Conservation (phyloP, 2,113 vertebrate species). For the Bagarius yarrelli region DNA sequence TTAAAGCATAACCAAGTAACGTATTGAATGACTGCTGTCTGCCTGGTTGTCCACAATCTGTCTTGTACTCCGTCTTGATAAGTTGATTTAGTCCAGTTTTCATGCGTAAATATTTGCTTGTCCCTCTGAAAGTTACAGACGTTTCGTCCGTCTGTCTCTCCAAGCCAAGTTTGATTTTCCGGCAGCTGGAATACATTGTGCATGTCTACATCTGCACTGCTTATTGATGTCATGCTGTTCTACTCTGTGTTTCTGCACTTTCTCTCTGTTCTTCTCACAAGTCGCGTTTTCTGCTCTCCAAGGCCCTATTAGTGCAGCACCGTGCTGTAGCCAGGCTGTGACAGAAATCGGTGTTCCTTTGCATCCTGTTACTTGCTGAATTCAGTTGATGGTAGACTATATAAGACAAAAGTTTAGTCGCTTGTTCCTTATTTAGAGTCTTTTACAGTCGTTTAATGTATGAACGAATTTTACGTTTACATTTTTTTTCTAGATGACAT, state of each 20-base stretch:
- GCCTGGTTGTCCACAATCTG: slow-evolving; percentile 36
- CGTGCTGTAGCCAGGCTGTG: slow-evolving; percentile 31
- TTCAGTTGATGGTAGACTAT: background rate
- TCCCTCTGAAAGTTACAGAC: slow-evolving; percentile 30
- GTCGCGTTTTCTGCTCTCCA: slow-evolving; percentile 36
- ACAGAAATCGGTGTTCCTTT: background rate
- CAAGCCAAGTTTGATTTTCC: slow-evolving; percentile 18
- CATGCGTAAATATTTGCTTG: slow-evolving; percentile 49
- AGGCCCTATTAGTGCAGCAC: slow-evolving; percentile 19
- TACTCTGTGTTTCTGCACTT: slow-evolving; percentile 32
- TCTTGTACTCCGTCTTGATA: slow-evolving; percentile 48
- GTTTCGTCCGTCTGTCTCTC: background rate
- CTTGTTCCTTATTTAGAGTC: background rate
- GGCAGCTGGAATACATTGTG: slow-evolving; percentile 37
- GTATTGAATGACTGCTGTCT: slow-evolving; percentile 43
- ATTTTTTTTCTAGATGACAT: too few relatives aligned
- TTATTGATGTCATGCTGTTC: slow-evolving; percentile 40
- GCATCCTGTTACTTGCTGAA: slow-evolving; percentile 6
- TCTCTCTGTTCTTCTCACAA: slow-evolving; percentile 30
- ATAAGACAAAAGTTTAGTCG: background rate
- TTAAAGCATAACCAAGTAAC: slow-evolving; percentile 55
- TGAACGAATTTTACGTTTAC: background rate
- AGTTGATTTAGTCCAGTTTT: slow-evolving; percentile 51
- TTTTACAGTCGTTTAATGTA: background rate
- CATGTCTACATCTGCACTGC: slow-evolving; percentile 40